Base-by-base conservation (phyloP, 2,888 invertebrate species). In the Cheilosia urbana region DNA sequence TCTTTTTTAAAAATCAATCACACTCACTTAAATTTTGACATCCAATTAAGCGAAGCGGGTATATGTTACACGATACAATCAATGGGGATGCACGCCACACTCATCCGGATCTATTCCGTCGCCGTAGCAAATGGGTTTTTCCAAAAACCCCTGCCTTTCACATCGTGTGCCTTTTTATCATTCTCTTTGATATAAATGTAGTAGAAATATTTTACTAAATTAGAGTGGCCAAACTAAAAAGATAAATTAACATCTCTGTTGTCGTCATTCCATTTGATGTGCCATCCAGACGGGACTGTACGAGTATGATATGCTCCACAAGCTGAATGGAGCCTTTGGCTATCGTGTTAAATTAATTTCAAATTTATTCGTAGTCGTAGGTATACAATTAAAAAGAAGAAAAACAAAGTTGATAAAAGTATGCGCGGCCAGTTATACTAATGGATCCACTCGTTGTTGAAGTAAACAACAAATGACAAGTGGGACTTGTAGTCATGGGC, bases 281-380 rank as follows among this genome's bases (percentile, higher is more conserved):
- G 37, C 37, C 13, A 37, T 37, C 4, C 65, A 30, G 30, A 63
- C 53, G 9, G n/a, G n/a, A 2, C 24, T 2, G 2, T 1, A 21
- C 21, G 21, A n/a, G 40, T 1, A 55, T 19, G 17, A 21, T 55
- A 15, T 21, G 53, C 24, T 19, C 5, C 45, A 27, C 27, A 9
- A 69, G 69, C 57, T 24, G 47, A 58, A 21, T 57, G 34, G 47
- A 49, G 49, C 47, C 58, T 7, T 58, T 37, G 57, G 9, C 51
- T 45, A 21, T 51, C 34, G 58, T 68, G 76, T 60, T 40, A 34
- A 68, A 45, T n/a, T 77, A 77, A 77, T 77, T 68, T 30, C 5
- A 60, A 75, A 66, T 15, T 66, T 66, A 76, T 76, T 66, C 75
- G 65, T 24, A 24, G 2, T 66, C 75, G 65, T 24, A 24, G 2